Conservation (phyloP, 2,888 invertebrate genomes). For the Caenorhabditis japonica region DNA sequence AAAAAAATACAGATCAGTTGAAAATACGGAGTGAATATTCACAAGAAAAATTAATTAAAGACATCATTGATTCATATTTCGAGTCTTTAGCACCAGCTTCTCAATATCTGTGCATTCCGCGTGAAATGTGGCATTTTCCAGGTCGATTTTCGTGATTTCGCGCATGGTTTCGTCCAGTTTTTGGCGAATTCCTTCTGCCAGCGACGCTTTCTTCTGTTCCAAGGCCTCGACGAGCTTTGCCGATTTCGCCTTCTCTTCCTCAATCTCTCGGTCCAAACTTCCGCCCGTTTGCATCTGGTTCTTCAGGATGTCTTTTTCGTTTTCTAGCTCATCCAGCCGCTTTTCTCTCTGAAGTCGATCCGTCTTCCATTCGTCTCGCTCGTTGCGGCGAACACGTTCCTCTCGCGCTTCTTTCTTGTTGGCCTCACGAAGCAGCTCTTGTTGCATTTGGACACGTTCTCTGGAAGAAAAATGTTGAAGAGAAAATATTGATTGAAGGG, state of each 20-base stretch:
- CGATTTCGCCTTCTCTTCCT: constrained; percentile 3
- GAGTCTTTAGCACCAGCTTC: neutral
- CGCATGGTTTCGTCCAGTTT: constrained; percentile 2
- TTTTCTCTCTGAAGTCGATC: constrained; percentile 12
- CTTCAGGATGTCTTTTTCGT: constrained; percentile 20
- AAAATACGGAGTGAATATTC: too few species aligned
- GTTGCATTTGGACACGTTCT: constrained; percentile 21
- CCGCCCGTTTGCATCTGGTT: constrained; percentile 24
- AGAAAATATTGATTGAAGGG: too few species aligned
- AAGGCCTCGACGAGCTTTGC: constrained; percentile 1
- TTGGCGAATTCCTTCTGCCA: neutral
- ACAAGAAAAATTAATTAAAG: too few species aligned
- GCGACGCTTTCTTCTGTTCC: neutral
- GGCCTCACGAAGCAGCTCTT: constrained; percentile 12
- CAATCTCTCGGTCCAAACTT: constrained; percentile 24
- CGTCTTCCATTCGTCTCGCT: constrained; percentile 27
- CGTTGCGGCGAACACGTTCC: constrained; percentile 12
- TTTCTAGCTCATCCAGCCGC: constrained; percentile 24
- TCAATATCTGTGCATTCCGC: constrained; percentile 5
- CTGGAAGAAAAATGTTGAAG: neutral
- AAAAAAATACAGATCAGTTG: too few species aligned
- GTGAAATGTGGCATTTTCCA: constrained; percentile 15
- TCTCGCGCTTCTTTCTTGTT: constrained; percentile 26
- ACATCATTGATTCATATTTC: neutral
- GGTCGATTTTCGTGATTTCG: constrained; percentile 6